These are phyloP conservation scores for Mactromeris polynyma DNA, from an alignment of 2,888 invertebrate species.

Conservation along the genomic window DNA sequence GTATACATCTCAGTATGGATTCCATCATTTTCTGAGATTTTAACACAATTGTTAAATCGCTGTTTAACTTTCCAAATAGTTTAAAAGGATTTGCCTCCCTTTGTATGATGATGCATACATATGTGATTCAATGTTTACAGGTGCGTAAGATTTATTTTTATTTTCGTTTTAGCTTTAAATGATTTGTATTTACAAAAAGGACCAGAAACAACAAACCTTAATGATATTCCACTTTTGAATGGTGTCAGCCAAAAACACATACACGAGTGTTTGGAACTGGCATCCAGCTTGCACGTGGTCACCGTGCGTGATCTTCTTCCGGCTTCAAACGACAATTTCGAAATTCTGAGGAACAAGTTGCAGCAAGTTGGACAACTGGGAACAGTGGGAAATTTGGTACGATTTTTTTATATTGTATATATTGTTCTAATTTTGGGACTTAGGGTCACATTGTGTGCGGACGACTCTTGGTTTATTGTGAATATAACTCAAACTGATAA, in stretches of 20 bases:
- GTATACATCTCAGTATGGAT: no score
- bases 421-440: no score
- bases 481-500: no score
- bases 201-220: constrained; percentile 55
- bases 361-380: constrained; percentile 79
- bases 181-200: constrained; percentile 45
- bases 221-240: constrained; percentile 69
- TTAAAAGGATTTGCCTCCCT: neutral
- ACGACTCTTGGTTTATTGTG: no score
- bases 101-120: neutral
- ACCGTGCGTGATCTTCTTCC: constrained; percentile 80
- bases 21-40: no score
- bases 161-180: constrained; percentile 48
- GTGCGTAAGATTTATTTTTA: neutral
- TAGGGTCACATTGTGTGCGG: no score
- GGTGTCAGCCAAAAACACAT: constrained; percentile 80
- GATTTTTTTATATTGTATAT: constrained; percentile 7
- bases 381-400: constrained; percentile 79
- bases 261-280: constrained; percentile 75
- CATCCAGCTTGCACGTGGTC: constrained; percentile 74
- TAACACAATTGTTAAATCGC: neutral
- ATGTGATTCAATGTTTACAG: no score
- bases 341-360: constrained; percentile 74
- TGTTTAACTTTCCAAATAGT: neutral
- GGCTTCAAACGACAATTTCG: constrained; percentile 74